These are phyloP conservation scores for Anagrus nilaparvatae DNA, from an alignment of 1,140 invertebrate genomes.

Conservation along the genomic window DNA sequence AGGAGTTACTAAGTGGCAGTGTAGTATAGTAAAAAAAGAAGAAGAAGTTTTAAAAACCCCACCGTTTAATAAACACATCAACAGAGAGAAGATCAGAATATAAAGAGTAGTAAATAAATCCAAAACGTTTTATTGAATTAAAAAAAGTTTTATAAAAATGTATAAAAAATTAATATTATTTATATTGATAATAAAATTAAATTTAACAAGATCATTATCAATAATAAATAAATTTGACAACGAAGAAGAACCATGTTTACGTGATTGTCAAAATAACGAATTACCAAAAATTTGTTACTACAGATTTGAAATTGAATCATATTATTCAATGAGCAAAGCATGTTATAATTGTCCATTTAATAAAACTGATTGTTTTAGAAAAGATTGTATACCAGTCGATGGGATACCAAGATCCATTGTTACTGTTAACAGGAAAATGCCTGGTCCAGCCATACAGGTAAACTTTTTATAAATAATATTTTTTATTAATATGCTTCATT, in stretches of 20 bases:
- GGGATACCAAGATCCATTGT: slow-evolving; percentile 62
- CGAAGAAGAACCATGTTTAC: slow-evolving; percentile 47
- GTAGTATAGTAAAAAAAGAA: too few species aligned
- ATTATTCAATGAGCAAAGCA: slow-evolving; percentile 76
- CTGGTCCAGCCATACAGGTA: slow-evolving; percentile 76
- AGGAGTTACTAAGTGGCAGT: too few species aligned
- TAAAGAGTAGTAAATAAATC: too few species aligned
- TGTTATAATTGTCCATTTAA: slow-evolving; percentile 76
- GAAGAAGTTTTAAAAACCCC: too few species aligned
- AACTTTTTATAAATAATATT: neutral
- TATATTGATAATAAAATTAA: too few species aligned
- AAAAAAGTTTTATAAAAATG: too few species aligned
- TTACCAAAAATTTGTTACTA: slow-evolving; percentile 59
- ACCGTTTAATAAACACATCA: too few species aligned
- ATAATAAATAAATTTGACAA: too few species aligned
- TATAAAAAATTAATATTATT: too few species aligned
- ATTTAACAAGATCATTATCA: too few species aligned
- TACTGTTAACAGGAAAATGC: slow-evolving; percentile 76
- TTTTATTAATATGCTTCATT: neutral
- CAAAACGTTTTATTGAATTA: too few species aligned
- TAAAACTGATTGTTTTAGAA: slow-evolving; percentile 60
- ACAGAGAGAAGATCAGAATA: too few species aligned
- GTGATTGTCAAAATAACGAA: slow-evolving; percentile 43
- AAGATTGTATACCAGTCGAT: slow-evolving; percentile 74
- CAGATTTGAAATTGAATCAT: slow-evolving; percentile 64